Percentiles rank a stretch among this genome's conserved stretches.
phyloP scores from a whole-genome alignment of 2,888 invertebrate genomes.

The Gisinianus flammeolus region DNA sequence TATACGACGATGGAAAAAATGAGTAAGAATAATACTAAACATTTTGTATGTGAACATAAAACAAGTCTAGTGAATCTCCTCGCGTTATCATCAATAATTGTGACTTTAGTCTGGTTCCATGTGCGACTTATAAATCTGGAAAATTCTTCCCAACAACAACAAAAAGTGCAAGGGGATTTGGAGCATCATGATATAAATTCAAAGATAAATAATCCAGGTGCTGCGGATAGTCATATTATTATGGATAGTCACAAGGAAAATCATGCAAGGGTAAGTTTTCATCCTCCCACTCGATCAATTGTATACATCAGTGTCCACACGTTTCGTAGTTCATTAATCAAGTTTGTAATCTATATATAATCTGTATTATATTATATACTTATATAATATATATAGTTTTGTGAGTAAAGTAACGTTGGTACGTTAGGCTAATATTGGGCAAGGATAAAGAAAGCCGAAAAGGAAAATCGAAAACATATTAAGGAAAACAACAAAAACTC shows the following conservation, averaged over 20 bases:
- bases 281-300: background rate
- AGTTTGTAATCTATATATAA: no score
- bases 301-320: no score
- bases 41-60: background rate
- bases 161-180: background rate
- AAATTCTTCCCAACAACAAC: background rate
- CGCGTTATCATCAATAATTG: background rate
- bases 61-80: background rate
- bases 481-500: background rate
- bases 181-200: background rate
- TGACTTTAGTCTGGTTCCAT: constrained; percentile 14
- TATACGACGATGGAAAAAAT: background rate
- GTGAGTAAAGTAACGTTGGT: no score
- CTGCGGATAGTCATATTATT: background rate
- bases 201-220: background rate
- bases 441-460: no score
- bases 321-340: no score
- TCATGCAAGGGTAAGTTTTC: background rate
- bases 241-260: background rate
- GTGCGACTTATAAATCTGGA: constrained; percentile 5
- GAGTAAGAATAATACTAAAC: no score
- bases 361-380: no score
- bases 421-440: no score
- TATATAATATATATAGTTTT: no score
- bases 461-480: no score